Evolutionary conservation across 2,888 invertebrate genomes (phyloP), one percentile per base, ranked within the genome.

Genomic region (Loripinus fragilis): DNA sequence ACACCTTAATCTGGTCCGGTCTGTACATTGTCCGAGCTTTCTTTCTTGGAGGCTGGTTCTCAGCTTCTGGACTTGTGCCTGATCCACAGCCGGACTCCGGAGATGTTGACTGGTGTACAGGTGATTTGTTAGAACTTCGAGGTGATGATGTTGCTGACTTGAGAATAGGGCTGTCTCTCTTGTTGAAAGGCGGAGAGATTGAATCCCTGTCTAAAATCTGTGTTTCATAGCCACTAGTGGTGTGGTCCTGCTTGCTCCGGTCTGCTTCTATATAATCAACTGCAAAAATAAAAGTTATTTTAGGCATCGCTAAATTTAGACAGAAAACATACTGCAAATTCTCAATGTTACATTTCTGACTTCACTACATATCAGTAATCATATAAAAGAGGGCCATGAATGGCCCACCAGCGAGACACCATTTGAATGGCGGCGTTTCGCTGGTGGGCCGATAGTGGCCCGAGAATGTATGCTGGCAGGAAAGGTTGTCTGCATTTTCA

Each of bases 21-120:
- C 30, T 60, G 71, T 71, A 71, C n/a, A 12, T 71, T 3, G 71
- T 64, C 33, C 71, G 28, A 1, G 42, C 64, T 23, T 52, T 50
- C 25, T 70, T 70, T 52, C 23, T 25, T 3, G 20, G 23, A 15
- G 52, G 28, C 23, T n/a, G 38, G 35, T 25, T 17, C 20, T 50
- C 30, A 12, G 25, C 25, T 5, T 70, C 70, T 8, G 70, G 50
- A n/a, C 50, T 50, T 38, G 48, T 52, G 1, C 15, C 52, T 10
- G 67, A 41, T 10, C 42, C 67, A 28, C 41, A 67, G 41, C 38
- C 67, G 42, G 67, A 67, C 12, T 28, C 67, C 8, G 67, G 67
- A 10, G 65, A 65, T 12, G 65, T 3, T 23, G 65, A 8, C 1
- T 3, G 10, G 2, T 10, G 2, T 20, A n/a, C 15, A 17, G 65